Evolutionary conservation across 2,113 vertebrate genomes (phyloP), one percentile per base, ranked within the genome.

Genomic region (Caracal caracal): DNA sequence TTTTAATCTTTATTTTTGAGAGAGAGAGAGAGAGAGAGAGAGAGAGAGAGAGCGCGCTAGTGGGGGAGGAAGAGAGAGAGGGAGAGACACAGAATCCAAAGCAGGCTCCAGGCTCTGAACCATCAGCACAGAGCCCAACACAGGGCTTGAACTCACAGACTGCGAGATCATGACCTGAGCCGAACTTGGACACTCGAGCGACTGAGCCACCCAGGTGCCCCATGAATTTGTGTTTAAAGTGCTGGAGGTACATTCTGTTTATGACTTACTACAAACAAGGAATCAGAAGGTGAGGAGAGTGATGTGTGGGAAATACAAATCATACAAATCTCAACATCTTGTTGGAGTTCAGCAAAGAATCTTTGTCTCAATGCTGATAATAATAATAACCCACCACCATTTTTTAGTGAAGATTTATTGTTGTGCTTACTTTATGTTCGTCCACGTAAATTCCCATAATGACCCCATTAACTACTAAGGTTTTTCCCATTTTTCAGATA

Each of bases 401-500:
- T 12, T 2, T 35, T 61, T 47, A 19, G 33, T 40, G 33, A 70
- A n/a, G 82, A 61, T 11, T 83, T 71, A 76, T 16, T 35, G 22
- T 33, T 33, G 7, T 47, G 43, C 10, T 78, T 40, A 43, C n/a
- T 83, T 73, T 43, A 56, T 8, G 22, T 28, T 63, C 49, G 19
- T 63, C 65, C 35, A 83, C 12, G 33, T 47, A 4, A 59, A 47
- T 56, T 65, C 7, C 63, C 43, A 13, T 30, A 15, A 75, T 59
- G 47, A 75, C 26, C 40, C 73, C 2, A 6, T 75, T 30, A 75
- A 75, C 73, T 75, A 43, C 33, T 51, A 6, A 5, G 19, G 26
- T 81, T 68, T 43, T 61, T 94, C 63, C 5, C 26, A 12, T 40
- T 88, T 93, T 81, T 56, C 51, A 37, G 88, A 43, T n/a, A 26